phyloP scores from a whole-genome alignment of 2,888 invertebrate genomes.

The Tiphia femorata region DNA sequence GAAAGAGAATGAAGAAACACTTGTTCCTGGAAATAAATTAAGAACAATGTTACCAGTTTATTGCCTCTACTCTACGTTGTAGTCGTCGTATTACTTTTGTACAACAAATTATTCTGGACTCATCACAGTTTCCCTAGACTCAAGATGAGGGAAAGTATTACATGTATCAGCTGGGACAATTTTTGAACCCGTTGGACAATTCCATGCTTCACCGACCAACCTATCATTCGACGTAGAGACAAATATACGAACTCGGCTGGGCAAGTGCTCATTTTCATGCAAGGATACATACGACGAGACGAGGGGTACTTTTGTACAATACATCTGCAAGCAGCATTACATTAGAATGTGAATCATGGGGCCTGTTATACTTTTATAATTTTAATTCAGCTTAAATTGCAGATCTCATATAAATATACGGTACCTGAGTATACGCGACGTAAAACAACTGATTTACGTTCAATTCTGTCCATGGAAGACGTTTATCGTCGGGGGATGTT shows the following conservation, averaged over 20 bases:
- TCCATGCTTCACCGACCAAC: slow-evolving; percentile 43
- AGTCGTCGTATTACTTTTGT: neutral
- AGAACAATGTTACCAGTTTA: slow-evolving; percentile 29
- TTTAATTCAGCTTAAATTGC: too few relatives aligned
- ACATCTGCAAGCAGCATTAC: slow-evolving; percentile 40
- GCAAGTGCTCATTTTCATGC: slow-evolving; percentile 45
- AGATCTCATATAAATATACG: too few relatives aligned
- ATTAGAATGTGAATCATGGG: neutral
- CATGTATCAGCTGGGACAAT: slow-evolving; percentile 35
- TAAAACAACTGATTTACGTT: slow-evolving; percentile 47
- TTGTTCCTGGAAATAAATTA: slow-evolving; percentile 39
- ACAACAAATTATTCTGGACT: slow-evolving; percentile 1
- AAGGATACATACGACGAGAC: slow-evolving; percentile 48
- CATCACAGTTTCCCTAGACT: slow-evolving; percentile 8
- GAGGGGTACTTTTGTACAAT: slow-evolving; percentile 54
- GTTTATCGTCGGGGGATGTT: slow-evolving; percentile 26
- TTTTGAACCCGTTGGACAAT: slow-evolving; percentile 43
- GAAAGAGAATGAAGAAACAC: slow-evolving; percentile 10
- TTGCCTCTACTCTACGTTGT: neutral
- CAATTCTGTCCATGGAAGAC: slow-evolving; percentile 50
- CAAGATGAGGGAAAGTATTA: slow-evolving; percentile 46
- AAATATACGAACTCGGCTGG: slow-evolving; percentile 45
- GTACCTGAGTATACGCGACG: slow-evolving; percentile 57
- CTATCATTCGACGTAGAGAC: slow-evolving; percentile 38
- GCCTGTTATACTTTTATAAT: too few relatives aligned